Evolutionary conservation across 2,888 invertebrate genomes (phyloP).

Genomic region (Calephelis perditalis): DNA sequence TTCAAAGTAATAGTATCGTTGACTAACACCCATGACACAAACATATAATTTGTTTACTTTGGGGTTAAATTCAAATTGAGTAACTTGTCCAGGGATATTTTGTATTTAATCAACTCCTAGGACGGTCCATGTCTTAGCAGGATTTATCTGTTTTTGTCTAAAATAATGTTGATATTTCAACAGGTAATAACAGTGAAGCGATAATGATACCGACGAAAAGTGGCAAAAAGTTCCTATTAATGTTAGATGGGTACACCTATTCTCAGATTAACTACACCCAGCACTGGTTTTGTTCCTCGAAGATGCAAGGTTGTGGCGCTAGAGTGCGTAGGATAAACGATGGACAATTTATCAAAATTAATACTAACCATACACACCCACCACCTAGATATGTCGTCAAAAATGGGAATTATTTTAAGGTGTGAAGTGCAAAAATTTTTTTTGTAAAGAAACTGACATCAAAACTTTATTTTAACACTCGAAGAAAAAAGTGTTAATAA

Average conservation of each 20-base stretch:
- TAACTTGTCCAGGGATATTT: too few relatives aligned
- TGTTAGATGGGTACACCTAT: slow-evolving; percentile 42
- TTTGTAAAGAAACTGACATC: too few relatives aligned
- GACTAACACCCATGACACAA: too few relatives aligned
- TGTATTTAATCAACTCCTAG: too few relatives aligned
- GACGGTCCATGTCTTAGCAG: too few relatives aligned
- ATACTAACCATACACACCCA: slow-evolving; percentile 33
- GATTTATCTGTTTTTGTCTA: not conserved
- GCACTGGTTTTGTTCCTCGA: slow-evolving; percentile 46
- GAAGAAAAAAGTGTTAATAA: too few relatives aligned
- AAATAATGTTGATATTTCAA: slow-evolving; percentile 14
- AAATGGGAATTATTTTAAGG: slow-evolving; percentile 33
- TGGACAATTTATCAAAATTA: slow-evolving; percentile 29
- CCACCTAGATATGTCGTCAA: slow-evolving; percentile 33
- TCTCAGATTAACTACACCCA: slow-evolving; percentile 40
- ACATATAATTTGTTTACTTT: too few relatives aligned
- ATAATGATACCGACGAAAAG: slow-evolving; percentile 39
- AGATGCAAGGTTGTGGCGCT: slow-evolving; percentile 35
- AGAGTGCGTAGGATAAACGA: slow-evolving; percentile 29
- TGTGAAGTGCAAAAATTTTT: slow-evolving; percentile 23
- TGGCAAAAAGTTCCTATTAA: slow-evolving; percentile 42
- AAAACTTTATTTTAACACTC: too few relatives aligned
- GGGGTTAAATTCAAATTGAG: too few relatives aligned
- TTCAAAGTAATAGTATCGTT: too few relatives aligned
- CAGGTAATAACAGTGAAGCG: slow-evolving; percentile 25